These are phyloP conservation scores for Neodiprion fabricii DNA, from an alignment of 1,140 invertebrate species.

Conservation along the genomic window DNA sequence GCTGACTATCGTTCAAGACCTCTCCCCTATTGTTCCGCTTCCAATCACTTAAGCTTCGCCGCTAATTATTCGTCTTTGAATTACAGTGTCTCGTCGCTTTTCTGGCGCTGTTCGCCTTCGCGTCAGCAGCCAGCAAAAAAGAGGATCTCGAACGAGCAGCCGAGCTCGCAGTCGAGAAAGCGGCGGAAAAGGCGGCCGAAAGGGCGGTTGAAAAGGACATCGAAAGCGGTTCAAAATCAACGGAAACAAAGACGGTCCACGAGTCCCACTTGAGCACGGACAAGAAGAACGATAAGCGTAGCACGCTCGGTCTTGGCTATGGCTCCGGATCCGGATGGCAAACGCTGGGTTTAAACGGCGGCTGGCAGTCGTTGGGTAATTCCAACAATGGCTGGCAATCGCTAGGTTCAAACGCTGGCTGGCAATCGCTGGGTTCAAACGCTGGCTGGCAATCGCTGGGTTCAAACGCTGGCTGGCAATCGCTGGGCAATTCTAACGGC, in stretches of 20 bases:
- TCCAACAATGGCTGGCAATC: too few species aligned
- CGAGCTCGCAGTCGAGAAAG: conserved; percentile 53
- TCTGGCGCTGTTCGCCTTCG: conserved; percentile 29
- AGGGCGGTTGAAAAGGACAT: conserved; percentile 55
- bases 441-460: neutral
- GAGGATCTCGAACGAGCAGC: conserved; percentile 55
- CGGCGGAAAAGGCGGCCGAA: conserved; percentile 54
- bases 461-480: neutral
- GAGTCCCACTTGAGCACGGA: conserved; percentile 48
- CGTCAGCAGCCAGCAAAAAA: conserved; percentile 34
- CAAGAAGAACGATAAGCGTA: conserved; percentile 35
- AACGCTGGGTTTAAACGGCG: conserved; percentile 35
- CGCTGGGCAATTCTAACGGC: neutral
- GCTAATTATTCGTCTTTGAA: neutral
- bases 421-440: too few species aligned
- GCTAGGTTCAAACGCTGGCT: too few species aligned
- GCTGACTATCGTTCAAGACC: neutral
- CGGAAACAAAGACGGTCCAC: conserved; percentile 48
- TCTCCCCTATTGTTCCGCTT: neutral
- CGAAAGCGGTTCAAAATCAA: conserved; percentile 49
- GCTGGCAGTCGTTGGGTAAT: neutral
- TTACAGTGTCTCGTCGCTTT: conserved; percentile 26
- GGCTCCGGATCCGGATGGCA: conserved; percentile 32
- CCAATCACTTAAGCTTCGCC: neutral
- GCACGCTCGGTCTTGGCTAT: conserved; percentile 4